These are phyloP conservation scores for Neolamprologus sp. DNA, from an alignment of 2,113 vertebrate species.

Conservation along the genomic window DNA sequence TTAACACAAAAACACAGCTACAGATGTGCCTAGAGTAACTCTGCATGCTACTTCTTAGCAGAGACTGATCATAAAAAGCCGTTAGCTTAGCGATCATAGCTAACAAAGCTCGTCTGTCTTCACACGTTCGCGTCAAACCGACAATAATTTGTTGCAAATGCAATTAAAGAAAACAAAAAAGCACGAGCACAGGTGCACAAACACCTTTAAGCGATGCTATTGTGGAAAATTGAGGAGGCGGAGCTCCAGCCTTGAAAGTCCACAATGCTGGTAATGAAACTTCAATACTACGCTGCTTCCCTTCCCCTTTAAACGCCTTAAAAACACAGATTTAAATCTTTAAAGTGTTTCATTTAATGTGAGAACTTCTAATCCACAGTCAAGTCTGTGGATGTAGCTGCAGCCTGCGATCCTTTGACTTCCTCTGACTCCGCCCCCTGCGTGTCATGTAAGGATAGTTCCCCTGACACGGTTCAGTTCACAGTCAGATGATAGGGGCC, in stretches of 20 bases:
- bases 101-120: neutral
- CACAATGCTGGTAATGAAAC: neutral
- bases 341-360: neutral
- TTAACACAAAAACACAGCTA: neutral
- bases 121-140: neutral
- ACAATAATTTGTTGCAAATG: neutral
- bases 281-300: neutral
- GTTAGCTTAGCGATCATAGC: neutral
- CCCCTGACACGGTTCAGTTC: constrained; percentile 29
- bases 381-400: neutral
- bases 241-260: neutral
- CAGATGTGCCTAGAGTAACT: neutral
- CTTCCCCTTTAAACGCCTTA: neutral
- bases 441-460: constrained; percentile 49
- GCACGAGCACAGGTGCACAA: neutral
- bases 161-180: neutral
- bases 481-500: constrained; percentile 51
- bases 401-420: neutral
- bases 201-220: neutral
- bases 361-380: neutral
- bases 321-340: neutral
- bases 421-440: neutral
- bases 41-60: neutral
- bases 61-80: neutral
- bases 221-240: neutral